Percentiles rank a stretch among this genome's conserved stretches.
These are phyloP conservation scores for Tor tambroides DNA, from an alignment of 2,113 vertebrate genomes.

Conservation along the genomic window DNA sequence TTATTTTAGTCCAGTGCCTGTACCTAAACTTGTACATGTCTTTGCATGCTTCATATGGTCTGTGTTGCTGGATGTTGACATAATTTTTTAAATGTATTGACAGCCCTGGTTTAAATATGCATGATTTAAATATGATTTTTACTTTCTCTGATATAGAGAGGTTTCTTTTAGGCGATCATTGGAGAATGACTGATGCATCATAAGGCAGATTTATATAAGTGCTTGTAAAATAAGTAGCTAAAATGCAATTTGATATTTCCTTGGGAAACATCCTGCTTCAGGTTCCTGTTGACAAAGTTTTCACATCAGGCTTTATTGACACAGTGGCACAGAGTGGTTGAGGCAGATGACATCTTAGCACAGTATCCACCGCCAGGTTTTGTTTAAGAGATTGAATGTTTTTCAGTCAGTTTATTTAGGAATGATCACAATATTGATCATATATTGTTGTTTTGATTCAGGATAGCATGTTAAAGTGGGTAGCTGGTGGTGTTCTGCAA, in stretches of 20 bases:
- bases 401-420: not conserved
- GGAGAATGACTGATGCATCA: not conserved
- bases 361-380: not conserved
- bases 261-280: constrained; percentile 49
- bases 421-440: not conserved
- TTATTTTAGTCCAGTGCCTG: not conserved
- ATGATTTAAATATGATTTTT: not conserved
- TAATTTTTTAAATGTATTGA: too few relatives aligned
- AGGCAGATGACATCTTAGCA: not conserved
- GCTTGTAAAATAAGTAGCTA: too few relatives aligned
- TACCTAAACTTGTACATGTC: not conserved
- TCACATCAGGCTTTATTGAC: constrained; percentile 30
- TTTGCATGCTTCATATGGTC: not conserved
- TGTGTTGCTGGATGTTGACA: not conserved
- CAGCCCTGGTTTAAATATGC: too few relatives aligned
- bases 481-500: not conserved
- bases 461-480: not conserved
- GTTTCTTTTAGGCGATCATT: not conserved
- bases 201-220: not conserved
- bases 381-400: not conserved
- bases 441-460: not conserved
- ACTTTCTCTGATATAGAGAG: not conserved
- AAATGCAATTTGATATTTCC: constrained; percentile 25
- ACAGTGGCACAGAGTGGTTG: not conserved
- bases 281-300: constrained; percentile 37